Percentiles rank a stretch among this genome's conserved stretches.
These are phyloP conservation scores for Chelmon rostratus DNA, from an alignment of 2,797 vertebrate genomes.

Conservation along the genomic window DNA sequence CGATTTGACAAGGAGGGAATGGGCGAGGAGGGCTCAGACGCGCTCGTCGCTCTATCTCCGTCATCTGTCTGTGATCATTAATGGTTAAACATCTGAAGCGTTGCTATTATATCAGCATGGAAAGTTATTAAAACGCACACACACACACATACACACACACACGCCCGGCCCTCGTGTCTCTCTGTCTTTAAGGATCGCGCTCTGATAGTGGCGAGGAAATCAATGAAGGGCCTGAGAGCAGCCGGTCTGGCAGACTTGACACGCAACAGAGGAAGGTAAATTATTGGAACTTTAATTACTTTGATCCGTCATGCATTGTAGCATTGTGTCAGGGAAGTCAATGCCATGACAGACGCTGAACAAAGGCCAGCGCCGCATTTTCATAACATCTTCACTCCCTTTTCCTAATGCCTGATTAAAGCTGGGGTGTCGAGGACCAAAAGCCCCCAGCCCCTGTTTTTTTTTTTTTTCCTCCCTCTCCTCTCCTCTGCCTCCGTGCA, in stretches of 20 bases:
- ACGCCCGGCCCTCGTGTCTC: constrained; percentile 37
- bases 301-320: constrained; percentile 94
- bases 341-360: constrained; percentile 89
- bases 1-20: constrained; percentile 55
- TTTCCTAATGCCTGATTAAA: constrained; percentile 90
- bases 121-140: constrained; percentile 83
- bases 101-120: constrained; percentile 77
- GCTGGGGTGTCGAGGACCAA: constrained; percentile 80
- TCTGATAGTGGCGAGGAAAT: constrained; percentile 84
- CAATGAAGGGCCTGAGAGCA: constrained; percentile 87
- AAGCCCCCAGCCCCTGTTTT: constrained; percentile 59
- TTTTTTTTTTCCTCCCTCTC: constrained; percentile 17
- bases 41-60: constrained; percentile 69
- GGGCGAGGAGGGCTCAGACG: constrained; percentile 54
- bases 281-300: constrained; percentile 98
- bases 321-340: constrained; percentile 91
- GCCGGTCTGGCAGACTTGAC: constrained; percentile 89
- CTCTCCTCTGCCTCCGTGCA: constrained; percentile 49
- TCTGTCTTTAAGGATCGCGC: constrained; percentile 78
- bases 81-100: constrained; percentile 81
- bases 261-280: constrained; percentile 93
- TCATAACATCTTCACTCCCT: constrained; percentile 90
- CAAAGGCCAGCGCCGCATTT: constrained; percentile 89
- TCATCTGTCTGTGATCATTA: constrained; percentile 80
- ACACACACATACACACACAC: constrained; percentile 43